Evolutionary conservation across 2,113 vertebrate species (phyloP).

Genomic region (Heptranchias perlo): DNA sequence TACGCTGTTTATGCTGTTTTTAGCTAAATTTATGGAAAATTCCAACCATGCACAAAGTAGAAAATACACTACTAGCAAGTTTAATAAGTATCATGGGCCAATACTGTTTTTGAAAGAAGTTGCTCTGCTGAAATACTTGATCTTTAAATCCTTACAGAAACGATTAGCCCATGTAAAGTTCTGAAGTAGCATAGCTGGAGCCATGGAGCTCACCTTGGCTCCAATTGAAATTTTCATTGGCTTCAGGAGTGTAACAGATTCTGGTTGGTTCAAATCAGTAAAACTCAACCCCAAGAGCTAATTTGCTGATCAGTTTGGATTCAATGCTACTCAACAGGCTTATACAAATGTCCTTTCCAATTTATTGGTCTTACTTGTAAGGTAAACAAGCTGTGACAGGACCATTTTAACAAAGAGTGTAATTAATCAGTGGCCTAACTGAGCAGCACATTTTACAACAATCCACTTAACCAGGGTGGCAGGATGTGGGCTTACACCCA

Average conservation of each 20-base stretch:
- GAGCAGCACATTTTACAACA: not conserved
- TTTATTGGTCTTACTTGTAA: not conserved
- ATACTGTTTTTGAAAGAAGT: not conserved
- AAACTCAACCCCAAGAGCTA: not conserved
- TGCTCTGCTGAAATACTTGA: not conserved
- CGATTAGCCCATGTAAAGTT: not conserved
- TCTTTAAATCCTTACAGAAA: slow-evolving; percentile 10
- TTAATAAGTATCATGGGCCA: not conserved
- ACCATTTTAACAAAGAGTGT: not conserved
- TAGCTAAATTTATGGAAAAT: not conserved
- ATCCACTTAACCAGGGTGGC: not conserved
- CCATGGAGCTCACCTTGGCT: not conserved
- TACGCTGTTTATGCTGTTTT: not conserved
- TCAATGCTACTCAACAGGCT: not conserved
- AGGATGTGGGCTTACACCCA: not conserved
- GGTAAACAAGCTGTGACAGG: not conserved
- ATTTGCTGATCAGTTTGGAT: not conserved
- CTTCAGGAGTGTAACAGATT: not conserved
- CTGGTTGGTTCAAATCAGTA: not conserved
- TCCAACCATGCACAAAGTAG: not conserved
- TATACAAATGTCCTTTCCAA: not conserved
- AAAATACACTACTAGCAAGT: not conserved
- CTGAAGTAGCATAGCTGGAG: not conserved
- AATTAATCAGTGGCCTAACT: not conserved
- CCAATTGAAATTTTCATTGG: not conserved